Evolutionary conservation across 1,140 invertebrate genomes (phyloP).

Genomic region (Globodera rostochiensis): DNA sequence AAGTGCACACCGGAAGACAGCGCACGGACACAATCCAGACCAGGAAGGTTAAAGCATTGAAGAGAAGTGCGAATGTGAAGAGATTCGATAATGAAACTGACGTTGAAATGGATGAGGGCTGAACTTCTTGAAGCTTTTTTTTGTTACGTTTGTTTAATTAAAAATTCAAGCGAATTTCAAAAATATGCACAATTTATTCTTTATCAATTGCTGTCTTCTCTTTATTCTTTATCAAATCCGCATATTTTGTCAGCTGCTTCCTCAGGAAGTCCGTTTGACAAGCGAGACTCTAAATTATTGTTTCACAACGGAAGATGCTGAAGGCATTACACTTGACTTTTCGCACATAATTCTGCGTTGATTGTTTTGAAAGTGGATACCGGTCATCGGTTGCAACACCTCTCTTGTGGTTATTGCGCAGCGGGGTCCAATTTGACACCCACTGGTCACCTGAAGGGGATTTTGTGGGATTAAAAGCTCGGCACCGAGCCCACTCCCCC

Average conservation of each 20-base stretch:
- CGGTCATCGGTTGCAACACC: constrained; percentile 24
- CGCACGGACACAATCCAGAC: constrained; percentile 83
- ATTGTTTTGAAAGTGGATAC: constrained; percentile 34
- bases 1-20: constrained; percentile 88
- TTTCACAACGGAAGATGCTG: neutral
- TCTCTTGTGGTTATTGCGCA: constrained; percentile 37
- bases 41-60: constrained; percentile 84
- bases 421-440: constrained; percentile 41
- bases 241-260: constrained; percentile 22
- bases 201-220: constrained; percentile 16
- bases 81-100: constrained; percentile 20
- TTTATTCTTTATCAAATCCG: constrained; percentile 17
- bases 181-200: constrained; percentile 17
- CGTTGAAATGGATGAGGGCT: constrained; percentile 28
- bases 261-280: constrained; percentile 25
- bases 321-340: constrained; percentile 22
- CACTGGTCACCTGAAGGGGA: constrained; percentile 15
- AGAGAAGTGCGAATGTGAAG: constrained; percentile 37
- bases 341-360: constrained; percentile 25
- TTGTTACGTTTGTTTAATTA: constrained; percentile 16
- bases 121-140: constrained; percentile 26
- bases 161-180: constrained; percentile 25
- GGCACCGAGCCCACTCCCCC: neutral
- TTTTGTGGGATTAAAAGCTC: neutral
- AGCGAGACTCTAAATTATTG: constrained; percentile 19